phyloP scores from a whole-genome alignment of 2,888 invertebrate genomes.

The Ceraclea dissimilis region DNA sequence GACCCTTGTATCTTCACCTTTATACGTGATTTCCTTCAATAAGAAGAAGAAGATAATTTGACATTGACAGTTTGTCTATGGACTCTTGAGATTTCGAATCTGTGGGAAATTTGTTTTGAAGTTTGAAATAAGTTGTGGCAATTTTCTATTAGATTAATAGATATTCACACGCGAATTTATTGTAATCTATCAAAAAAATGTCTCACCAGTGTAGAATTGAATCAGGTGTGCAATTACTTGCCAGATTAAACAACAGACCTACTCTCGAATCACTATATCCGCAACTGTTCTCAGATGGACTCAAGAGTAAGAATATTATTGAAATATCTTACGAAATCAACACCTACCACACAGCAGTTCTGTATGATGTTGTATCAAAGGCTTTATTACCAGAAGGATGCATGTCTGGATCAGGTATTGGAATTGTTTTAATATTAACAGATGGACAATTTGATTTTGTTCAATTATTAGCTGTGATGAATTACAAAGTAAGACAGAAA shows the following conservation, averaged over 20 bases:
- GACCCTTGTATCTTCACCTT: no score
- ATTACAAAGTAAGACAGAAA: constrained; percentile 30
- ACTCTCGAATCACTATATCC: constrained; percentile 42
- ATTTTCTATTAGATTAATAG: no score
- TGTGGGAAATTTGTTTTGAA: no score
- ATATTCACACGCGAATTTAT: no score
- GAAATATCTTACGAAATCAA: constrained; percentile 35
- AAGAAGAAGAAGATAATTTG: no score
- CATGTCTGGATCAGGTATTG: constrained; percentile 32
- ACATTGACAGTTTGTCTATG: no score
- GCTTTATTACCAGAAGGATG: constrained; percentile 31
- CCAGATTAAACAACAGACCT: constrained; percentile 43
- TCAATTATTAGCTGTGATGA: constrained; percentile 27
- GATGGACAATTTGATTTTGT: constrained; percentile 38
- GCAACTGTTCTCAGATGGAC: constrained; percentile 38
- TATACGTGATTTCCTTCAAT: no score
- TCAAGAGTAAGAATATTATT: constrained; percentile 35
- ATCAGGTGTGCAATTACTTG: constrained; percentile 51
- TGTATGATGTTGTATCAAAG: constrained; percentile 37
- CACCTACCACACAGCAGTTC: constrained; percentile 29
- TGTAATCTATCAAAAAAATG: no score
- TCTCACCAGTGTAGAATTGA: constrained; percentile 36
- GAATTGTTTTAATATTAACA: constrained; percentile 39
- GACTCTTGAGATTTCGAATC: no score
- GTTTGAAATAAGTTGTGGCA: no score